Conservation (phyloP, 2,888 invertebrate genomes). For the Plagiodera versicolora region DNA sequence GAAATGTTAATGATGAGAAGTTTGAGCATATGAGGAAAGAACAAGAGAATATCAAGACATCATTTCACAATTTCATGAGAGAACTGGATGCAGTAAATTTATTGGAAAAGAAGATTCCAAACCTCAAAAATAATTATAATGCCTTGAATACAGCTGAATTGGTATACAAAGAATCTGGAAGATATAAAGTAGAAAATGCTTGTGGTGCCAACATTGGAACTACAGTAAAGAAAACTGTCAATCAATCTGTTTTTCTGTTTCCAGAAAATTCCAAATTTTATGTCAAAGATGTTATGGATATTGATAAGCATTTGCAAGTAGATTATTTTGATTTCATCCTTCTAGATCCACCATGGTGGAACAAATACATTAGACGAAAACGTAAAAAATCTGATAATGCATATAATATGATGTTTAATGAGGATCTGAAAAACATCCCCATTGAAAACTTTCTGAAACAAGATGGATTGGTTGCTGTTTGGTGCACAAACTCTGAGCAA, state of each 20-base stretch:
- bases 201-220: constrained; percentile 60
- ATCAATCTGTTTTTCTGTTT: constrained; percentile 62
- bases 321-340: constrained; percentile 77
- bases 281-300: constrained; percentile 66
- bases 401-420: constrained; percentile 79
- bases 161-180: constrained; percentile 34
- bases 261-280: constrained; percentile 69
- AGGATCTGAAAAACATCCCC: constrained; percentile 72
- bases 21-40: constrained; percentile 31
- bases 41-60: constrained; percentile 4
- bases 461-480: constrained; percentile 76
- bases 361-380: constrained; percentile 87
- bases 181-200: constrained; percentile 27
- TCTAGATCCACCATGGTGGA: constrained; percentile 96
- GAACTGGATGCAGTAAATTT: neutral
- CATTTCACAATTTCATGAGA: constrained; percentile 16
- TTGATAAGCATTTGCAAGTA: constrained; percentile 56
- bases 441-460: constrained; percentile 63
- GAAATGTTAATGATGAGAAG: constrained; percentile 13
- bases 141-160: constrained; percentile 38
- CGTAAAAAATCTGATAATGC: constrained; percentile 64
- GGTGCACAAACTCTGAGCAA: constrained; percentile 87
- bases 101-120: neutral
- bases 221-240: constrained; percentile 58
- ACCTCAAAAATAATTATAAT: constrained; percentile 18